Conservation (phyloP, 2,113 vertebrate genomes). For the Oenanthe oenanthe region DNA sequence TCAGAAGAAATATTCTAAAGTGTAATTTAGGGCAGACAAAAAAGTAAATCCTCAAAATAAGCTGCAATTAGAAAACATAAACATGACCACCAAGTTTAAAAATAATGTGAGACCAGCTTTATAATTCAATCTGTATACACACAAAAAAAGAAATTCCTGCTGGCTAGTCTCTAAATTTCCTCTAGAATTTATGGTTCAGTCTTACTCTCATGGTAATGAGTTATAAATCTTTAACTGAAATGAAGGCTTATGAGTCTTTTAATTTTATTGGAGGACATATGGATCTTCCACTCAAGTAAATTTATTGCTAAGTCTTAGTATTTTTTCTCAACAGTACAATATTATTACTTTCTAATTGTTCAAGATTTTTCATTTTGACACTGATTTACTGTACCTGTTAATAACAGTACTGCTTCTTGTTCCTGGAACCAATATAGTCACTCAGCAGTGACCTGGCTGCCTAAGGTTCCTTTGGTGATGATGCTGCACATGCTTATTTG, state of each 20-base stretch:
- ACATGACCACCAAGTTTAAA: not conserved
- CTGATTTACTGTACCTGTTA: not conserved
- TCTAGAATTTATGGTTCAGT: not conserved
- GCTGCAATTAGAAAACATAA: not conserved
- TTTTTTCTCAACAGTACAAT: not conserved
- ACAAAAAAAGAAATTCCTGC: not conserved
- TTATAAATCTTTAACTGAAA: conserved; percentile 35
- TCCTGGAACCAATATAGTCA: not conserved
- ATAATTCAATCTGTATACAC: not conserved
- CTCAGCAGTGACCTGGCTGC: not conserved
- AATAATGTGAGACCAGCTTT: not conserved
- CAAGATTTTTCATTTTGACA: not conserved
- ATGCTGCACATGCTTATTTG: not conserved
- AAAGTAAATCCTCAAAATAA: not conserved
- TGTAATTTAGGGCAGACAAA: not conserved
- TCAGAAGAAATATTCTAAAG: not conserved
- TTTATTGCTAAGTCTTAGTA: not conserved
- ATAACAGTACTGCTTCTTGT: not conserved
- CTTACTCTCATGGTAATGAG: not conserved
- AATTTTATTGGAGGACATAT: conserved; percentile 26
- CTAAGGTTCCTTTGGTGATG: not conserved
- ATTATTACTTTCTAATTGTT: not conserved
- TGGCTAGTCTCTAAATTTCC: not conserved
- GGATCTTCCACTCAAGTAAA: not conserved
- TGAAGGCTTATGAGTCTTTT: not conserved